Conservation (phyloP, 2,888 invertebrate genomes). For the Limnephilus rhombicus region DNA sequence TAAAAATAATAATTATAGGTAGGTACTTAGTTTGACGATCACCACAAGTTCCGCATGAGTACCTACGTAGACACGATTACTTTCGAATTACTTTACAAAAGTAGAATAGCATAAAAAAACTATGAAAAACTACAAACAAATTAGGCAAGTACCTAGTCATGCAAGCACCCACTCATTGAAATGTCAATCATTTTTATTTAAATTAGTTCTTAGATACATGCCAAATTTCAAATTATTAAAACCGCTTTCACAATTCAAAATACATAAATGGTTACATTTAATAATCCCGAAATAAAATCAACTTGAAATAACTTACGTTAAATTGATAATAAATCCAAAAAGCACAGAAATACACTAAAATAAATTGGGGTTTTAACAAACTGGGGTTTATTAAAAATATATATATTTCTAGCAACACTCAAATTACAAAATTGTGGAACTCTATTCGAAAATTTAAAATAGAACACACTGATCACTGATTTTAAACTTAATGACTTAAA, state of each 20-base stretch:
- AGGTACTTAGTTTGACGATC: too few relatives aligned
- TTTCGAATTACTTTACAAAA: not conserved
- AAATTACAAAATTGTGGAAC: not conserved
- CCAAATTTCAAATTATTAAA: not conserved
- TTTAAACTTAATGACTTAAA: not conserved
- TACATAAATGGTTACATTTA: not conserved
- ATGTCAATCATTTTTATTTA: not conserved
- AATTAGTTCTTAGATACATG: not conserved
- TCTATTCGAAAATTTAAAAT: not conserved
- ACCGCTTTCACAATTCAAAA: not conserved
- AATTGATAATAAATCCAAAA: not conserved
- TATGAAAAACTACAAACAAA: not conserved
- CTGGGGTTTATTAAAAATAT: not conserved
- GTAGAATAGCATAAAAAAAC: not conserved
- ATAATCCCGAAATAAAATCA: not conserved
- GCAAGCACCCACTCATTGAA: not conserved
- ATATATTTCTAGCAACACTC: not conserved
- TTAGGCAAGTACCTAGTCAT: not conserved
- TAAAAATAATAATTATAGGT: too few relatives aligned
- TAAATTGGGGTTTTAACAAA: not conserved
- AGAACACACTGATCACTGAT: not conserved
- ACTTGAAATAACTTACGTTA: not conserved
- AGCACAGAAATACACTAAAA: not conserved
- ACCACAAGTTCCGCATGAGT: too few relatives aligned
- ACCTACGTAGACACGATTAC: not conserved